Conservation (phyloP, 2,888 invertebrate genomes). For the Chymomyza amoena region DNA sequence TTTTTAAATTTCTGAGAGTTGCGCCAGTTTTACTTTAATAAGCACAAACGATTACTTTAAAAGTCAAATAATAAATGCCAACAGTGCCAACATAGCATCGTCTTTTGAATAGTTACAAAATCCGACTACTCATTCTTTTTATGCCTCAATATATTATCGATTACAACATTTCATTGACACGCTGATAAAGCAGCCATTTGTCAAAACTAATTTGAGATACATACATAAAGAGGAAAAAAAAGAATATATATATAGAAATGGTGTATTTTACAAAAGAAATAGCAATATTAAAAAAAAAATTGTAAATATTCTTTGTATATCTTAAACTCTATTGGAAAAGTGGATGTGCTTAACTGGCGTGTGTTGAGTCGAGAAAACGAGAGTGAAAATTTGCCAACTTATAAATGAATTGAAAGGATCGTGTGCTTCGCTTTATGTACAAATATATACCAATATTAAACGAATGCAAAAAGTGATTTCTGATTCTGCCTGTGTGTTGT, state of each 20-base stretch:
- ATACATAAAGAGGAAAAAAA: background rate
- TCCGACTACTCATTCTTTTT: background rate
- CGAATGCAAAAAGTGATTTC: conserved; percentile 51
- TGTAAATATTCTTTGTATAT: conserved; percentile 69
- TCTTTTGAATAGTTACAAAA: background rate
- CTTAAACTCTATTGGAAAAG: conserved; percentile 65
- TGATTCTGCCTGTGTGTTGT: conserved; percentile 67
- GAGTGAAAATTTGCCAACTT: conserved; percentile 45
- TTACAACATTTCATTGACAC: background rate
- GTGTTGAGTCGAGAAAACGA: conserved; percentile 64
- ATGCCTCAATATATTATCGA: background rate
- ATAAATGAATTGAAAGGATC: conserved; percentile 17
- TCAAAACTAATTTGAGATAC: background rate
- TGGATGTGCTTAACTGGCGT: conserved; percentile 63
- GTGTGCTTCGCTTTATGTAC: conserved; percentile 7
- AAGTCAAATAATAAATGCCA: background rate
- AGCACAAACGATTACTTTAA: background rate
- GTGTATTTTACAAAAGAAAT: background rate
- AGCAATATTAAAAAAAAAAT: conserved; percentile 29
- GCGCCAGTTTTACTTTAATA: background rate
- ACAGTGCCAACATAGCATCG: background rate
- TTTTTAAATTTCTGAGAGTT: no score
- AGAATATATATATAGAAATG: background rate
- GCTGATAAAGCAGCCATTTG: background rate
- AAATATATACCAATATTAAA: background rate